These are phyloP conservation scores for Heterocephalus glaber DNA, from an alignment of 2,113 vertebrate genomes.

Conservation along the genomic window DNA sequence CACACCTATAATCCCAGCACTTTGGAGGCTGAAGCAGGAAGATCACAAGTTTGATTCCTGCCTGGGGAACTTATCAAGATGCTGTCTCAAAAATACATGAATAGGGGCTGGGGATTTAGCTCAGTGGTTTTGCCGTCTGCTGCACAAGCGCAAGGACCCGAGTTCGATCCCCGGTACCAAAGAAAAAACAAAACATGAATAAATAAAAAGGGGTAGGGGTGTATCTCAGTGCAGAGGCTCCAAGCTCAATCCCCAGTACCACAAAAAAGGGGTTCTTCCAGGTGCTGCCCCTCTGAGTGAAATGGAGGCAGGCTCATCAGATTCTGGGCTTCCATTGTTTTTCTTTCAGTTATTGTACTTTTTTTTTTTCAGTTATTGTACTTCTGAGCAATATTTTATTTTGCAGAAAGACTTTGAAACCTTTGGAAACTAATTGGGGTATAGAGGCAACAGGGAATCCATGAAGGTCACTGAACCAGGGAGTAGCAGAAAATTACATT, in stretches of 20 bases:
- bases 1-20: neutral
- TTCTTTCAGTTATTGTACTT: neutral
- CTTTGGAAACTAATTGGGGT: conserved; percentile 4
- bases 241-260: neutral
- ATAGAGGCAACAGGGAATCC: neutral
- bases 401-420: neutral
- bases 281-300: neutral
- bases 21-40: neutral
- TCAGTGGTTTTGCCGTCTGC: too few species aligned
- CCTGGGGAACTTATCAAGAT: neutral
- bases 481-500: neutral
- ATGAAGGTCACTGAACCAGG: neutral
- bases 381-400: conserved; percentile 38
- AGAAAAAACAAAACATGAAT: too few species aligned
- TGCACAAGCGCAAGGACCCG: too few species aligned
- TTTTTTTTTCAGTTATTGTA: neutral
- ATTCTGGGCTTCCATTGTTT: neutral
- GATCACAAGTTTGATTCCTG: neutral
- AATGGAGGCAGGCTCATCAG: neutral
- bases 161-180: too few species aligned
- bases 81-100: neutral
- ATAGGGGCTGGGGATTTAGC: too few species aligned
- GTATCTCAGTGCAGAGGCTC: too few species aligned
- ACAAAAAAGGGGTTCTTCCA: neutral
- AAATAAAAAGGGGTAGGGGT: too few species aligned